Base-by-base conservation (phyloP, 1,140 invertebrate species). In the Hermetia illucens region DNA sequence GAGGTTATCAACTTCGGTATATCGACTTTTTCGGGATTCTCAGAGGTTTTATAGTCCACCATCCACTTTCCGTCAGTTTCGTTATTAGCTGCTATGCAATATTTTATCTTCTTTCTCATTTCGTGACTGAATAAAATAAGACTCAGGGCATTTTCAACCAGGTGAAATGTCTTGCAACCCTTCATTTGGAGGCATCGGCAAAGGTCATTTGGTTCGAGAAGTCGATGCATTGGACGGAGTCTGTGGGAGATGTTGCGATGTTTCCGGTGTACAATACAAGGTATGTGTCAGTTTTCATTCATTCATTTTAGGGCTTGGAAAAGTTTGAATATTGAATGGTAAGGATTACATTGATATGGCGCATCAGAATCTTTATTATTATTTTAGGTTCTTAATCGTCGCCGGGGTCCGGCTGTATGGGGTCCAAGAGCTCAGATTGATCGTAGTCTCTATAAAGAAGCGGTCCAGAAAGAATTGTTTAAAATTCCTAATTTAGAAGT, bases 111-210 rank as follows among this genome's bases (percentile, higher is more conserved):
- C n/a, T 33, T 15, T 9, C 19, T 3, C 8, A 33, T 17, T 33
- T 4, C 5, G 9, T 33, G 6, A 25, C 6, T 25, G n/a, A 19
- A 21, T 38, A 22, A 34, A 21, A 40, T 35, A 15, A 20, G 22
- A 39, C 10, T 33, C 5, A 19, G 39, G 36, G 34, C 46, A 38
- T 34, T 37, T 45, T 21, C 33, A 22, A 3, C 17, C 35, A 86
- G 86, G 87, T 31, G 91, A 90, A 64, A 95, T 95, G 91, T 93
- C 89, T 1, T 95, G 91, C 50, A 95, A 95, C 65, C 89, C 88
- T 30, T 87, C 86, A 10, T 95, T 95, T 66, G 91, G 91, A 36
- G 91, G 91, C 16, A 91, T 95, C 47, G 91, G 91, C 2, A 95
- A 95, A 68, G 91, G 90, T 1, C 87, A 95, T 65, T 63, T 95